Evolutionary conservation across 2,888 invertebrate species (phyloP).

Genomic region (Crematogaster levior): DNA sequence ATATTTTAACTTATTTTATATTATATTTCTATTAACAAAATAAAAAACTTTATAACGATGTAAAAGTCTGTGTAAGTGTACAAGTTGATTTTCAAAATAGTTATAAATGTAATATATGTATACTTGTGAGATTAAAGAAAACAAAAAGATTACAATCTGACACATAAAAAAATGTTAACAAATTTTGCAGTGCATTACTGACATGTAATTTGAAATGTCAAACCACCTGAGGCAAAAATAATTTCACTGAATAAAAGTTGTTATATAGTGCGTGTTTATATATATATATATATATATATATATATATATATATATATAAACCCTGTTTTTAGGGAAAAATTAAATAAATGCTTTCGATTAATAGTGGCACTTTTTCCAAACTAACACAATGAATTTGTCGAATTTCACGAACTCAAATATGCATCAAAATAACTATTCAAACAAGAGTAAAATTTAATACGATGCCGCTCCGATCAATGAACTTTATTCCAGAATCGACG

Average conservation of each 20-base stretch:
- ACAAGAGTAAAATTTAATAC: conserved; percentile 34
- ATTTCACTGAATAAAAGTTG: not conserved
- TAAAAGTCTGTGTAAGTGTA: not conserved
- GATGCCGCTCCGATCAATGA: not conserved
- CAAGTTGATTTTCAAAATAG: not conserved
- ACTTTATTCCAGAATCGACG: not conserved
- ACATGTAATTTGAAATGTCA: not conserved
- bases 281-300: no score
- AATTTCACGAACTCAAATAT: not conserved
- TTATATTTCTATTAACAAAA: not conserved
- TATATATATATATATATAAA: not conserved
- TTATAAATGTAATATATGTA: not conserved
- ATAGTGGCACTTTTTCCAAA: not conserved
- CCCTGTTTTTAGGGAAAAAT: not conserved
- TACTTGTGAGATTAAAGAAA: not conserved
- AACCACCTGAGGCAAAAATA: not conserved
- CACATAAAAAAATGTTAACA: not conserved
- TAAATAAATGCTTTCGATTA: not conserved
- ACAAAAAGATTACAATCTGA: not conserved
- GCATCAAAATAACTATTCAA: conserved; percentile 15
- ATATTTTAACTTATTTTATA: not conserved
- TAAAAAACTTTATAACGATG: not conserved
- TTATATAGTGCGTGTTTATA: no score
- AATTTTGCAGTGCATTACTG: not conserved
- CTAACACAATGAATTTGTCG: not conserved